Conservation (phyloP, 2,797 vertebrate species). For the Microctenopoma lineatum region DNA sequence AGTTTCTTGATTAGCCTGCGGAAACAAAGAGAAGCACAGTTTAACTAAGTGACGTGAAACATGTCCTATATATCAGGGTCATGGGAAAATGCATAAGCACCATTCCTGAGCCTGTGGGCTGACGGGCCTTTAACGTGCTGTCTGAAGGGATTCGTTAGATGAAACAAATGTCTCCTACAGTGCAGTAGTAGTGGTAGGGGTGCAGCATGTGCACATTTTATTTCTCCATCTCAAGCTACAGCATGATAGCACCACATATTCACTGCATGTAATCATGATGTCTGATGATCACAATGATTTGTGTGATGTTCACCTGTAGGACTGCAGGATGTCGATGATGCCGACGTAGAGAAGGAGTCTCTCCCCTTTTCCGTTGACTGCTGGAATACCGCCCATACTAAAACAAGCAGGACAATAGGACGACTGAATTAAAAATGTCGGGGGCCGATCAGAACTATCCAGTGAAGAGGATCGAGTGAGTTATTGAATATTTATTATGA, state of each 20-base stretch:
- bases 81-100: neutral
- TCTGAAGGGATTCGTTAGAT: neutral
- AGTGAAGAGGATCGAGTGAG: too few relatives aligned
- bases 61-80: slow-evolving; percentile 13
- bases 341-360: slow-evolving; percentile 94
- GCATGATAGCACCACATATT: neutral
- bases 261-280: neutral
- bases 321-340: slow-evolving; percentile 97
- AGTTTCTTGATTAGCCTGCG: slow-evolving; percentile 97
- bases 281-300: neutral
- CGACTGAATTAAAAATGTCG: neutral
- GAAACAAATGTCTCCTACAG: neutral
- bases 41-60: slow-evolving; percentile 19
- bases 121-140: slow-evolving; percentile 4
- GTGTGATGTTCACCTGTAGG: slow-evolving; percentile 88
- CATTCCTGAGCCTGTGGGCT: neutral
- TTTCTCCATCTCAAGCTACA: slow-evolving; percentile 2
- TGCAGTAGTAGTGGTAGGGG: neutral
- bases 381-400: slow-evolving; percentile 98
- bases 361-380: slow-evolving; percentile 94
- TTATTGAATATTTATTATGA: neutral
- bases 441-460: too few relatives aligned
- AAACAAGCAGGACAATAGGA: slow-evolving; percentile 9
- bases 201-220: neutral
- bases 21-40: slow-evolving; percentile 34